Base-by-base conservation (phyloP, 2,797 vertebrate species). In the Balearica regulorum region DNA sequence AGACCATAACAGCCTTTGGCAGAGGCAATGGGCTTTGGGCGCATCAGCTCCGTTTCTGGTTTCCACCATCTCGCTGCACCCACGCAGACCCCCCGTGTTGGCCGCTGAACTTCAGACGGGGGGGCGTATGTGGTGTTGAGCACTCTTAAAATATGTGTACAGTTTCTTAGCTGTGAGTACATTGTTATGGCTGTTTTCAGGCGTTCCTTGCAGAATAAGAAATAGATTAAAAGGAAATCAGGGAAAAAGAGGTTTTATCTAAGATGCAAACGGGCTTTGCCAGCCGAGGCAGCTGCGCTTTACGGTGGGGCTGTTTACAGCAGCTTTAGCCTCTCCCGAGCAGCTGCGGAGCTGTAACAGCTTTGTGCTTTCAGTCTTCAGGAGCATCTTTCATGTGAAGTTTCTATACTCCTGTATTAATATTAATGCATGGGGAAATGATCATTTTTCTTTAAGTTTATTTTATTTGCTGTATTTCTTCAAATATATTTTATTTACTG, bases 11-110 rank as follows among this genome's bases (percentile, higher is more conserved):
- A 92, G 49, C 61, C 90, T n/a, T 51, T 62, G 22, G 7, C 2
- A 55, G 48, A 48, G 28, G 46, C 29, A 61, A 2, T 3, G 49
- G 77, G 46, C 55, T 60, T 25, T 7, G 82, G 60, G 81, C 9
- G 17, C 49, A 61, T 28, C 39, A 33, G 65, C 33, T 39, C 18
- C 0, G 0, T 4, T 55, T 31, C 39, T 31, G 0, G 1, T 29
- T 26, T 7, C 49, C 54, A 8, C n/a, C 29, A 13, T 25, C 49
- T 33, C 3, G 2, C 49, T 44, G 81, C 25, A 2, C 10, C 48
- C 55, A 6, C 25, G 3, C 11, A 17, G 17, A 39, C 22, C 35
- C 48, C 1, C 13, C 0, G 5, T 6, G 4, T 1, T 17, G 41
- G 41, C n/a, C n/a, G 2, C 7, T 6, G 49, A 22, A 29, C 41